These are phyloP conservation scores for Philaethria dido DNA, from an alignment of 2,888 invertebrate genomes.

Conservation along the genomic window DNA sequence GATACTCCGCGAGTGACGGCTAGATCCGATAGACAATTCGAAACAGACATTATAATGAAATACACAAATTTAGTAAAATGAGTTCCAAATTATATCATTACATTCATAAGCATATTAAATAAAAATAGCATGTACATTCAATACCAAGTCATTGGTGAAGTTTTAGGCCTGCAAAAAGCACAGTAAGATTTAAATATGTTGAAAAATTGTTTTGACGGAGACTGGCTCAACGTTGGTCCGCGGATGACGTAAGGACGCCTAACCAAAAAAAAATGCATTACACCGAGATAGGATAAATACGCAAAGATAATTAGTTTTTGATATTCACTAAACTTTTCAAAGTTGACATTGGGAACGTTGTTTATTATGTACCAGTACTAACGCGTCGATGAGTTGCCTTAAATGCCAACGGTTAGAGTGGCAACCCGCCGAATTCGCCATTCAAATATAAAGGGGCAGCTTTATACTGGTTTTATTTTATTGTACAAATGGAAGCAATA, in stretches of 20 bases:
- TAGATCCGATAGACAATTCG: neutral
- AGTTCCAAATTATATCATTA: neutral
- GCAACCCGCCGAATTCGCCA: neutral
- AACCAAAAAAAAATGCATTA: slow-evolving; percentile 4
- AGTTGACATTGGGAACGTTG: neutral
- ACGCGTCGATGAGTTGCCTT: neutral
- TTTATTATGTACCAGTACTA: neutral
- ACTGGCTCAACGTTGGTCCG: slow-evolving; percentile 13
- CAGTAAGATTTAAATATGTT: slow-evolving; percentile 32
- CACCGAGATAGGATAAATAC: slow-evolving; percentile 15
- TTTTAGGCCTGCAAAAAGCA: slow-evolving; percentile 54
- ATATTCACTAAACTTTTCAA: neutral
- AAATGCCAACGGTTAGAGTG: neutral
- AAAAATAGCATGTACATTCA: neutral
- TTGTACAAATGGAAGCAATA: neutral
- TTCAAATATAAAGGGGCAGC: neutral
- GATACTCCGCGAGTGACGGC: slow-evolving; percentile 7
- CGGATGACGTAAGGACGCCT: neutral
- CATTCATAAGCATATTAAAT: slow-evolving; percentile 3
- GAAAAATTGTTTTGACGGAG: slow-evolving; percentile 13
- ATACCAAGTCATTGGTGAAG: slow-evolving; percentile 32
- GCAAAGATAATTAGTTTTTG: neutral
- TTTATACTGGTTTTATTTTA: neutral
- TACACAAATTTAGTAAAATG: neutral
- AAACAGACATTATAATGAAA: neutral